Percentiles rank a stretch among this genome's conserved stretches.
These are phyloP conservation scores for Tinea semifulvella DNA, from an alignment of 2,888 invertebrate genomes.

Conservation along the genomic window DNA sequence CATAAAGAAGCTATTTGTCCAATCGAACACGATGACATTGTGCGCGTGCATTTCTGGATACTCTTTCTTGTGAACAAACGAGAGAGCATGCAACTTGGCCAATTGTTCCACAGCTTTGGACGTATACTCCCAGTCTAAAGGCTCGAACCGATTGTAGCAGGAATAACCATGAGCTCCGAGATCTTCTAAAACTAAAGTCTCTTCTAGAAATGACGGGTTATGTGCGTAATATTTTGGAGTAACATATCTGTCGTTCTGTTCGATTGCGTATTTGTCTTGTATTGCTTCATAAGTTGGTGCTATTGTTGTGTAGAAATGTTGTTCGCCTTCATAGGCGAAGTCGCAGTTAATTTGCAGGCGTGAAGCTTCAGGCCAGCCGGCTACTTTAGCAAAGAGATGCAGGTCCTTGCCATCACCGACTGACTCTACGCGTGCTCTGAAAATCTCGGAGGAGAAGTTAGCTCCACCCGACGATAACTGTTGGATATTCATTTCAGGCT, in stretches of 20 bases:
- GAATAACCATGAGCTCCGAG: slow-evolving; percentile 16
- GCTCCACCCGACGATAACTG: slow-evolving; percentile 6
- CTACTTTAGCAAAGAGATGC: slow-evolving; percentile 11
- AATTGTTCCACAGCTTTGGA: slow-evolving; percentile 15
- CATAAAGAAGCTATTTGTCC: not conserved
- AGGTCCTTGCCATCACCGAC: slow-evolving; percentile 13
- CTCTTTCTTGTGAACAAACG: slow-evolving; percentile 15
- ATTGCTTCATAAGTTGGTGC: slow-evolving; percentile 14
- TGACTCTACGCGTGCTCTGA: slow-evolving; percentile 4
- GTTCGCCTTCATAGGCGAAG: slow-evolving; percentile 5
- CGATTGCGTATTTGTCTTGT: slow-evolving; percentile 18
- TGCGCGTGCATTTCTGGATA: slow-evolving; percentile 10
- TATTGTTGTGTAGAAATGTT: slow-evolving; percentile 14
- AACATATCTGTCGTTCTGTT: slow-evolving; percentile 15
- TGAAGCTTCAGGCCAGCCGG: slow-evolving; percentile 18
- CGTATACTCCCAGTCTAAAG: slow-evolving; percentile 18
- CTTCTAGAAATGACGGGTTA: slow-evolving; percentile 9
- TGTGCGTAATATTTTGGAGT: slow-evolving; percentile 17
- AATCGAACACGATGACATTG: not conserved
- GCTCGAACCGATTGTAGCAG: slow-evolving; percentile 17
- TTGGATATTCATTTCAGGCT: slow-evolving; percentile 7
- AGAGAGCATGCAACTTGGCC: slow-evolving; percentile 20
- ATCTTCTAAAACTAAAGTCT: slow-evolving; percentile 18
- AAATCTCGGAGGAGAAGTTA: slow-evolving; percentile 4
- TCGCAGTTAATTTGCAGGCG: slow-evolving; percentile 22